Conservation (phyloP, 2,888 invertebrate species). For the Idaea biselata region DNA sequence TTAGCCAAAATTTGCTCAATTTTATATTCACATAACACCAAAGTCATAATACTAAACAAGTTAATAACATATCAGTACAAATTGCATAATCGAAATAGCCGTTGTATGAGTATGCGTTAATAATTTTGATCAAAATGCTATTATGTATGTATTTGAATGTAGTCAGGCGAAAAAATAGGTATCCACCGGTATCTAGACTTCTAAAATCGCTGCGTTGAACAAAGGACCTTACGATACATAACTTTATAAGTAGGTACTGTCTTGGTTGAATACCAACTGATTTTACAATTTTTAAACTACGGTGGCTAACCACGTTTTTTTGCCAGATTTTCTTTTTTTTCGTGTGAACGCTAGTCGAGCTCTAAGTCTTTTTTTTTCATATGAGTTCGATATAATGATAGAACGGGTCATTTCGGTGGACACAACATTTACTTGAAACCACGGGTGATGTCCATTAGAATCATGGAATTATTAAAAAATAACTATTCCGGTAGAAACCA, state of each 20-base stretch:
- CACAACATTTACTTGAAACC: neutral
- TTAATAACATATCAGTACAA: constrained; percentile 74
- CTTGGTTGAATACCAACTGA: no score
- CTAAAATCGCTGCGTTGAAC: no score
- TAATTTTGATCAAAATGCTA: constrained; percentile 1
- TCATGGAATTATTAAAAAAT: neutral
- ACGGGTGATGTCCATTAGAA: neutral
- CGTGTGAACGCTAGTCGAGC: constrained; percentile 47
- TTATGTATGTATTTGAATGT: neutral
- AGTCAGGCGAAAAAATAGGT: no score
- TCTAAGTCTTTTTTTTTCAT: constrained; percentile 51
- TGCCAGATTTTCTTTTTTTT: constrained; percentile 2
- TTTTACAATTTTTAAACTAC: no score
- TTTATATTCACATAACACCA: constrained; percentile 77
- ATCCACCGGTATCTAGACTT: no score
- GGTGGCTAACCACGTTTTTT: no score
- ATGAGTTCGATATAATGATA: constrained; percentile 22
- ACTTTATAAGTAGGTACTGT: no score
- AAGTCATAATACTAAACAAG: constrained; percentile 74
- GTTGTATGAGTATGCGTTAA: constrained; percentile 11
- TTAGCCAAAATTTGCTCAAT: constrained; percentile 80
- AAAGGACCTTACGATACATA: no score
- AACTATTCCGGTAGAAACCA: neutral
- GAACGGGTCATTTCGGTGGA: neutral
- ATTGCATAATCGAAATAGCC: constrained; percentile 64